A percentile compares a stretch with the other conserved stretches of the same genome.
phyloP scores from a whole-genome alignment of 2,797 vertebrate genomes.

The Alosa sapidissima region DNA sequence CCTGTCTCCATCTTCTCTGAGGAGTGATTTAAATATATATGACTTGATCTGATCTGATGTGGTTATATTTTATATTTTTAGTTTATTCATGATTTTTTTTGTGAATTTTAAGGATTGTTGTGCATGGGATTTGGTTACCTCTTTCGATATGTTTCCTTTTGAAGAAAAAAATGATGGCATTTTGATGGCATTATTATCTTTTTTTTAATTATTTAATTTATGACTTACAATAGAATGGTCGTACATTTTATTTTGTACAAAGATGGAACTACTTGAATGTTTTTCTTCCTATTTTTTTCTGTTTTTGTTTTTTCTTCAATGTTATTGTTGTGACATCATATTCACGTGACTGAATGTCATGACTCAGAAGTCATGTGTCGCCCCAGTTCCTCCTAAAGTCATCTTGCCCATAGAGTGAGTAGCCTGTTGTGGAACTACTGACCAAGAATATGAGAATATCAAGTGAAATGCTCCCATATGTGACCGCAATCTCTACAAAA shows the following conservation, averaged over 20 bases:
- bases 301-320: constrained; percentile 31
- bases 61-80: background rate
- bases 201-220: constrained; percentile 43
- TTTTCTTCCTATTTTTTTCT: constrained; percentile 55
- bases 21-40: constrained; percentile 55
- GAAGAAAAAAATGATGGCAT: constrained; percentile 52
- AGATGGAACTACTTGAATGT: constrained; percentile 73
- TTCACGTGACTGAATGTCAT: constrained; percentile 24
- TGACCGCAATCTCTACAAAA: background rate
- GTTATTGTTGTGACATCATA: background rate
- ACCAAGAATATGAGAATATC: constrained; percentile 6
- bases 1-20: constrained; percentile 36
- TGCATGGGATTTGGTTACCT: constrained; percentile 74
- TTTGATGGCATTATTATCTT: constrained; percentile 60
- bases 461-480: background rate
- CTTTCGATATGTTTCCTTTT: constrained; percentile 56
- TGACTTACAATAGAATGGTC: constrained; percentile 59
- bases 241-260: constrained; percentile 62
- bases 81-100: constrained; percentile 45
- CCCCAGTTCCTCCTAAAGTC: background rate
- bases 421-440: background rate
- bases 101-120: constrained; percentile 56
- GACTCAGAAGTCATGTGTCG: background rate
- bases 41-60: constrained; percentile 9
- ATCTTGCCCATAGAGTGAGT: background rate